Conservation (phyloP, 1,140 invertebrate genomes). For the Riptortus pedestris region DNA sequence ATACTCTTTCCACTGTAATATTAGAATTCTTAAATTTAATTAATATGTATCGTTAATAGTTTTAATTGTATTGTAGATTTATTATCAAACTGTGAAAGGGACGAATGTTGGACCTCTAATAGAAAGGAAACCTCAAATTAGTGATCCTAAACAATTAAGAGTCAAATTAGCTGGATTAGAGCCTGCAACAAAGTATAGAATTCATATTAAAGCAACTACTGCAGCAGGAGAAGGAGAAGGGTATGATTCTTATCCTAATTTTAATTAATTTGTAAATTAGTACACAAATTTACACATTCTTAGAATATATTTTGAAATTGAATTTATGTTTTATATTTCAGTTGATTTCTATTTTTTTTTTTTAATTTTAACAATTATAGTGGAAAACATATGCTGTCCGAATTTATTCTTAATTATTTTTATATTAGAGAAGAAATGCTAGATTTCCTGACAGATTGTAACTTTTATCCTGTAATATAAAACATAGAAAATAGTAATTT, state of each 20-base stretch:
- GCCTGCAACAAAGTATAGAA: conserved; percentile 78
- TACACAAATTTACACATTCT: too few relatives aligned
- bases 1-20: too few relatives aligned
- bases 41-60: too few relatives aligned
- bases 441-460: too few relatives aligned
- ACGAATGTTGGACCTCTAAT: conserved; percentile 54
- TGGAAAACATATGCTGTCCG: too few relatives aligned
- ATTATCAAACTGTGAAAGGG: conserved; percentile 69
- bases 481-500: too few relatives aligned
- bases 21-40: too few relatives aligned
- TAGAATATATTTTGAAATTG: neutral
- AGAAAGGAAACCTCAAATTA: conserved; percentile 64
- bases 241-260: conserved; percentile 38
- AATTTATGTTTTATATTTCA: neutral
- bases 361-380: neutral
- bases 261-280: too few relatives aligned
- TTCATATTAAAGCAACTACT: conserved; percentile 74
- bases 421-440: too few relatives aligned
- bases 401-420: too few relatives aligned
- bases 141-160: conserved; percentile 58
- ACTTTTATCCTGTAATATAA: too few relatives aligned
- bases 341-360: neutral
- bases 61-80: conserved; percentile 53
- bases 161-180: conserved; percentile 77
- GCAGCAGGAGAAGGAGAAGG: conserved; percentile 69